Evolutionary conservation across 37 sponge, comb jelly and placozoan species (phyloP).

Genomic region (Mnemiopsis leidyi): DNA sequence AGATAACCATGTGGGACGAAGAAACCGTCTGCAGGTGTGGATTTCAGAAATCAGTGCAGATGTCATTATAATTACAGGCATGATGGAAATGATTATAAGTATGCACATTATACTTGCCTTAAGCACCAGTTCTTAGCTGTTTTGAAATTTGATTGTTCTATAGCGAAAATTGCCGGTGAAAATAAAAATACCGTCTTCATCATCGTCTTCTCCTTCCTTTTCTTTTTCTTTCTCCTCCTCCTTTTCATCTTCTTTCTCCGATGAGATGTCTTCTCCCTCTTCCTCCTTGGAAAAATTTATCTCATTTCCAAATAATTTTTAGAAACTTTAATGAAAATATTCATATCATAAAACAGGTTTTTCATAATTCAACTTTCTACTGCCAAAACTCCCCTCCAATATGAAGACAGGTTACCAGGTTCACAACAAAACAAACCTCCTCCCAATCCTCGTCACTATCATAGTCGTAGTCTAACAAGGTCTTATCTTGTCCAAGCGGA

Average conservation of each 20-base stretch:
- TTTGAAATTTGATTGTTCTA: too few relatives aligned
- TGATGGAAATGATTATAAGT: too few relatives aligned
- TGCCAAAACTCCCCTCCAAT: too few relatives aligned
- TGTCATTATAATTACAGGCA: too few relatives aligned
- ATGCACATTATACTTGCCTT: too few relatives aligned
- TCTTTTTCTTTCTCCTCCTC: slow-evolving; percentile 66
- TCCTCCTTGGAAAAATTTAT: not conserved
- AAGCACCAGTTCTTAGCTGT: too few relatives aligned
- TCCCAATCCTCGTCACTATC: slow-evolving; percentile 99
- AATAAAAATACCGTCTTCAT: slow-evolving; percentile 68
- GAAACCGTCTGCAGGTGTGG: slow-evolving; percentile 82
- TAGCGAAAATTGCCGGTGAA: too few relatives aligned
- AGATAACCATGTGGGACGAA: slow-evolving; percentile 99
- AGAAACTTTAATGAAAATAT: not conserved
- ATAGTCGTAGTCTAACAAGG: slow-evolving; percentile 67
- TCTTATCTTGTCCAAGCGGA: slow-evolving; percentile 81
- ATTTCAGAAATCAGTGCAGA: too few relatives aligned
- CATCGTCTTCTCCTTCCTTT: slow-evolving; percentile 74
- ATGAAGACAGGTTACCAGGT: not conserved
- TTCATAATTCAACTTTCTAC: too few relatives aligned
- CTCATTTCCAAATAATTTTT: not conserved
- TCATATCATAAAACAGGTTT: not conserved
- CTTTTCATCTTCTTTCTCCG: slow-evolving; percentile 73
- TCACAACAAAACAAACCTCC: slow-evolving; percentile 76
- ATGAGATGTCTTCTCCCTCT: slow-evolving; percentile 52